These are phyloP conservation scores for Lordiphosa clarofinis DNA, from an alignment of 1,140 invertebrate genomes.

Conservation along the genomic window DNA sequence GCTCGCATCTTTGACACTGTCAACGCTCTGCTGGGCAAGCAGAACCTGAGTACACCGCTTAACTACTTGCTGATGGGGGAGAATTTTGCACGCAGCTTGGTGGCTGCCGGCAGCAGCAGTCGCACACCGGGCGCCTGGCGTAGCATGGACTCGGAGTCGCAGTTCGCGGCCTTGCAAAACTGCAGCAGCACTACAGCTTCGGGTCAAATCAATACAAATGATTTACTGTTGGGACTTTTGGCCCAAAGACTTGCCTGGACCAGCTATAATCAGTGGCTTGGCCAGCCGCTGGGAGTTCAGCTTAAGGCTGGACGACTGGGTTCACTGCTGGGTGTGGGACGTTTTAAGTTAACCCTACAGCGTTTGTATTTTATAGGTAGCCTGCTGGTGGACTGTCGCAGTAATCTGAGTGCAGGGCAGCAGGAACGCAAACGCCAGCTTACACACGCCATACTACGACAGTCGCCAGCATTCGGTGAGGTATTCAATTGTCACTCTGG, in stretches of 20 bases:
- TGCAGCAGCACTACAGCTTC: slow-evolving; percentile 23
- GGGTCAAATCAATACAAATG: slow-evolving; percentile 36
- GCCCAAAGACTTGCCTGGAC: slow-evolving; percentile 41
- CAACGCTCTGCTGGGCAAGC: slow-evolving; percentile 39
- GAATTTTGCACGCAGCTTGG: slow-evolving; percentile 50
- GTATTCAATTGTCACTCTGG: slow-evolving; percentile 51
- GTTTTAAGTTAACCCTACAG: slow-evolving; percentile 42
- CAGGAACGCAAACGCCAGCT: slow-evolving; percentile 40
- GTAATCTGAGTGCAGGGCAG: slow-evolving; percentile 23
- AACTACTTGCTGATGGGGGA: slow-evolving; percentile 57
- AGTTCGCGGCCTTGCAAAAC: slow-evolving; percentile 43
- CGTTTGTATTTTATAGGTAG: slow-evolving; percentile 57
- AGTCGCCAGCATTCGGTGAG: slow-evolving; percentile 52
- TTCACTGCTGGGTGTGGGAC: slow-evolving; percentile 37
- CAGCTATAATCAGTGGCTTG: slow-evolving; percentile 47
- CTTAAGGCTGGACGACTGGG: slow-evolving; percentile 33
- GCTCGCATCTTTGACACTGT: slow-evolving; percentile 46
- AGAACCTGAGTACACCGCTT: slow-evolving; percentile 56
- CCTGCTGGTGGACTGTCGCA: slow-evolving; percentile 49
- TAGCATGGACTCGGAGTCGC: slow-evolving; percentile 61
- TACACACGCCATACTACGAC: slow-evolving; percentile 45
- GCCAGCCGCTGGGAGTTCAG: slow-evolving; percentile 18
- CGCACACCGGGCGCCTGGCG: slow-evolving; percentile 67
- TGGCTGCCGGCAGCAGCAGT: slow-evolving; percentile 62
- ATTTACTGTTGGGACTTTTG: slow-evolving; percentile 49